These are phyloP conservation scores for Harpalus rufipes DNA, from an alignment of 2,888 invertebrate species.

Conservation along the genomic window DNA sequence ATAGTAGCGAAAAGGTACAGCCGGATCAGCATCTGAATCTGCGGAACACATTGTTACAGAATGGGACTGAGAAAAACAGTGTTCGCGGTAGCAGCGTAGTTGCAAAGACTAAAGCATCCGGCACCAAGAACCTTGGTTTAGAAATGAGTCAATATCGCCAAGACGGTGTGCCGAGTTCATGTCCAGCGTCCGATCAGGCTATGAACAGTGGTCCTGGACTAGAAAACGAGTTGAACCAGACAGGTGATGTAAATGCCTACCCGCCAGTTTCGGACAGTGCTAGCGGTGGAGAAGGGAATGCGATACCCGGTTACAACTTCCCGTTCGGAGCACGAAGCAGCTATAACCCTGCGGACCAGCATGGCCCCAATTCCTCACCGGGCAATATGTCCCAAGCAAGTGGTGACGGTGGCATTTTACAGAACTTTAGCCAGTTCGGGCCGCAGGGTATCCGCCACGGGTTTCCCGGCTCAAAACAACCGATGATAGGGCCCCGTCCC, in stretches of 20 bases:
- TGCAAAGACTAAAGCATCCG: constrained; percentile 84
- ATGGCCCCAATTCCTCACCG: constrained; percentile 69
- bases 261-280: constrained; percentile 63
- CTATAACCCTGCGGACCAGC: constrained; percentile 70
- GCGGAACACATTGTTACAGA: constrained; percentile 85
- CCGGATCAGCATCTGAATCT: constrained; percentile 84
- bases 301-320: constrained; percentile 72
- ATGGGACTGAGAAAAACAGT: constrained; percentile 88
- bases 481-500: constrained; percentile 69
- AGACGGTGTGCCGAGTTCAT: constrained; percentile 77
- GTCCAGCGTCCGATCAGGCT: constrained; percentile 77
- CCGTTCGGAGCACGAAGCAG: constrained; percentile 74
- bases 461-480: constrained; percentile 78
- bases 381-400: constrained; percentile 39
- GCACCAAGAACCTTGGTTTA: constrained; percentile 77
- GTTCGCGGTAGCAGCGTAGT: constrained; percentile 83
- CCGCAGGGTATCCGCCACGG: constrained; percentile 79
- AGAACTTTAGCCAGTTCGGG: constrained; percentile 74
- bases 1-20: constrained; percentile 82
- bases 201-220: constrained; percentile 70
- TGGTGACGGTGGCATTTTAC: constrained; percentile 63
- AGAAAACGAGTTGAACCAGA: constrained; percentile 57
- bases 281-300: constrained; percentile 54
- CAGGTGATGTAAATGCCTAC: constrained; percentile 60
- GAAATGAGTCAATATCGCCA: constrained; percentile 87